Evolutionary conservation across 2,888 invertebrate species (phyloP).

Genomic region (Barypeithes pellucidus): DNA sequence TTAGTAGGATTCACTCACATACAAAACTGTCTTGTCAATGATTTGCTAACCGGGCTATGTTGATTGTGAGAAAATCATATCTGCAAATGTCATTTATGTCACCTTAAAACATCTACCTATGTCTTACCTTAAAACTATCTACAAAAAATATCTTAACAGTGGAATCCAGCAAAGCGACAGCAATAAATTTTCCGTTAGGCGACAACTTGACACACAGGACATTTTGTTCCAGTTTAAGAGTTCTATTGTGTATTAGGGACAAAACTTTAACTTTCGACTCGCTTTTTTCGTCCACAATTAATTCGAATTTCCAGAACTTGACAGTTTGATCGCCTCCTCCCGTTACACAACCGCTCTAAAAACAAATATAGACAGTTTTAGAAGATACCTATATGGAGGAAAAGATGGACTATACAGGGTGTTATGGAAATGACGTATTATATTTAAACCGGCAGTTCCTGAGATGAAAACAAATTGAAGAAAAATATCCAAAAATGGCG

Average conservation of each 20-base stretch:
- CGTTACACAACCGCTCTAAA: constrained; percentile 84
- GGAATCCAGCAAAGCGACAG: constrained; percentile 91
- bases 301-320: constrained; percentile 95
- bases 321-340: constrained; percentile 93
- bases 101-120: too few species aligned
- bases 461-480: too few species aligned
- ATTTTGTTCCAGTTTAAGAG: constrained; percentile 89
- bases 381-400: too few species aligned
- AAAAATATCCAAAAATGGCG: too few species aligned
- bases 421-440: too few species aligned
- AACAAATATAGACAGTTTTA: constrained; percentile 52
- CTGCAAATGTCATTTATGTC: too few species aligned
- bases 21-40: too few species aligned
- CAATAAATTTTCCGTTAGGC: constrained; percentile 89
- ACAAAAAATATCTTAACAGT: constrained; percentile 96
- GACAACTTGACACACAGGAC: constrained; percentile 89
- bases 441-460: too few species aligned
- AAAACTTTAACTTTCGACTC: constrained; percentile 80
- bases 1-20: too few species aligned
- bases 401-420: too few species aligned
- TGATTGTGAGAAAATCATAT: too few species aligned
- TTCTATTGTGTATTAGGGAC: constrained; percentile 85
- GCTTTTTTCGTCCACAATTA: constrained; percentile 79
- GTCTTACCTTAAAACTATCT: constrained; percentile 90
- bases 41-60: too few species aligned